Conservation (phyloP, 2,797 vertebrate genomes). For the Malurus leucopterus region DNA sequence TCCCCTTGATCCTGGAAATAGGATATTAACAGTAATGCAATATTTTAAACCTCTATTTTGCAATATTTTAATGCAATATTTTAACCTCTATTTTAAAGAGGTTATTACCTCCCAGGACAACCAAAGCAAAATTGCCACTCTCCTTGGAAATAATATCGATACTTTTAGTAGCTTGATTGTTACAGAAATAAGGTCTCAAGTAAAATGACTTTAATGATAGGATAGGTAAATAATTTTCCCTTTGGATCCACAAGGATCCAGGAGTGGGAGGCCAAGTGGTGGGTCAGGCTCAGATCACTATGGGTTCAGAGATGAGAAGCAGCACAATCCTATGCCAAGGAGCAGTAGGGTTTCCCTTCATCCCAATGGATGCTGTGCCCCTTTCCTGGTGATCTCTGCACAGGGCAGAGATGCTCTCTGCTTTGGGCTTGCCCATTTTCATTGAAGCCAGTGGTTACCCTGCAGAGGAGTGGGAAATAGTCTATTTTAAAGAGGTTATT, state of each 20-base stretch:
- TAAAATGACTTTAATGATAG: background rate
- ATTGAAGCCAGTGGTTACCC: background rate
- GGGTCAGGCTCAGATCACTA: background rate
- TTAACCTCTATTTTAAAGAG: no score
- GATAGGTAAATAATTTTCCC: background rate
- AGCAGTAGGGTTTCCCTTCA: background rate
- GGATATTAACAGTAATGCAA: background rate
- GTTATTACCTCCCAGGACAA: no score
- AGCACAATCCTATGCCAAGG: accelerated
- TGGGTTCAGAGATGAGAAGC: background rate
- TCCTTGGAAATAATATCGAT: background rate
- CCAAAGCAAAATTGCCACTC: no score
- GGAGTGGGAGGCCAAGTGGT: background rate
- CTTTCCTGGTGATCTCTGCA: background rate
- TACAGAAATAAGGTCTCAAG: background rate
- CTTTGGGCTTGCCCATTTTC: background rate
- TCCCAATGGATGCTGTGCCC: background rate
- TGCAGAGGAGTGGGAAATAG: background rate
- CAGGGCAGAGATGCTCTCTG: background rate
- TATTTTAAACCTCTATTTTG: background rate
- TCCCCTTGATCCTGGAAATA: background rate
- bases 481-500: conserved; percentile 36
- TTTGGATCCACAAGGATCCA: background rate
- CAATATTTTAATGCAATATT: no score
- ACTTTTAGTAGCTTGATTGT: background rate